Evolutionary conservation across 2,888 invertebrate species (phyloP).

Genomic region (Lingula anatina): DNA sequence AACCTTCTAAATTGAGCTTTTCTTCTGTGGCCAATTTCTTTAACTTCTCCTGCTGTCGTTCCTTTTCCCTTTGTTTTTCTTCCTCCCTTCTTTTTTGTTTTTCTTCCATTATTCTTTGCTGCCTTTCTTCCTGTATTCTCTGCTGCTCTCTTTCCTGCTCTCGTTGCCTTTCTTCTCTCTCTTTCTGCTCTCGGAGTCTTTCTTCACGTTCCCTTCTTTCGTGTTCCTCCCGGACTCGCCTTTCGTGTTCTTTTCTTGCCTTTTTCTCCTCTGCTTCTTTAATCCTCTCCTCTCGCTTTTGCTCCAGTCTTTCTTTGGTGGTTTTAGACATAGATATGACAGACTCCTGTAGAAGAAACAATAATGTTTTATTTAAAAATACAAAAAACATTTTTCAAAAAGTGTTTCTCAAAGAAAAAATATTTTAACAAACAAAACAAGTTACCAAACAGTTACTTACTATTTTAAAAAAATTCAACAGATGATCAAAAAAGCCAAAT

Average conservation of each 20-base stretch:
- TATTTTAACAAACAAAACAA: too few relatives aligned
- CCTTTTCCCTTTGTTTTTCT: conserved; percentile 10
- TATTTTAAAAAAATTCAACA: too few relatives aligned
- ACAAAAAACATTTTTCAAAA: too few relatives aligned
- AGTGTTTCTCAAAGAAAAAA: too few relatives aligned
- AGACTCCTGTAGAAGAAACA: conserved; percentile 23
- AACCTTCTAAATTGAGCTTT: conserved; percentile 2
- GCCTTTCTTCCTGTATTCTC: conserved; percentile 19
- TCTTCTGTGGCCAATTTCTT: conserved; percentile 28
- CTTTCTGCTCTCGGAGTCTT: conserved; percentile 12
- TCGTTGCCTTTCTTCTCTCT: conserved; percentile 22
- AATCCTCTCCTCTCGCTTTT: conserved; percentile 26
- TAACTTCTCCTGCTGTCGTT: conserved; percentile 33
- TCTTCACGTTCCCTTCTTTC: conserved; percentile 3
- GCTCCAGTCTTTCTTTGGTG: conserved; percentile 26
- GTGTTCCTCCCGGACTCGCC: conserved; percentile 13
- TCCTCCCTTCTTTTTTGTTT: not conserved
- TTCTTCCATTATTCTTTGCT: not conserved
- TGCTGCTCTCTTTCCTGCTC: conserved; percentile 24
- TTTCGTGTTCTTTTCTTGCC: not conserved
- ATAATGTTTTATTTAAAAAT: too few relatives aligned
- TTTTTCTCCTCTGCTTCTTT: conserved; percentile 25
- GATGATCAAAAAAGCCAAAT: too few relatives aligned
- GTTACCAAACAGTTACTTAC: too few relatives aligned
- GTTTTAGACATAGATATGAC: conserved; percentile 27